Conservation (phyloP, 2,113 vertebrate genomes). For the Bolborhynchus lineola region DNA sequence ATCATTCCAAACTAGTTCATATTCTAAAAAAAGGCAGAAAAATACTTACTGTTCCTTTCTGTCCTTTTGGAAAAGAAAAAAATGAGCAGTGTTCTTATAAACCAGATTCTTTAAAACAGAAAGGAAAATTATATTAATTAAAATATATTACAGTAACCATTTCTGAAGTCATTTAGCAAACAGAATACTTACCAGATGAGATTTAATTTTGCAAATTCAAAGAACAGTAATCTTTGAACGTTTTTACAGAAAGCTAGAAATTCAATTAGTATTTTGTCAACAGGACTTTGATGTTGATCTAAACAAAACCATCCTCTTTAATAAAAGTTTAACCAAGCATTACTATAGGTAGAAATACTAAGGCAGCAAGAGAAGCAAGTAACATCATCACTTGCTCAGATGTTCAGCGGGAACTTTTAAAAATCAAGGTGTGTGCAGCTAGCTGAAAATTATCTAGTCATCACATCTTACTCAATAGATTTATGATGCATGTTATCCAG, state of each 20-base stretch:
- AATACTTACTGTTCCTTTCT: conserved; percentile 92
- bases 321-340: neutral
- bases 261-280: neutral
- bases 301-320: neutral
- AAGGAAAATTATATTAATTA: conserved; percentile 19
- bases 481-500: neutral
- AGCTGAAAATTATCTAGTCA: neutral
- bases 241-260: neutral
- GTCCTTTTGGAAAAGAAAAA: conserved; percentile 89
- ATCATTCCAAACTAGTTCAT: neutral
- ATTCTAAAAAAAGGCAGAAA: neutral
- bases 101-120: conserved; percentile 85
- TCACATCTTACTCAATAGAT: neutral
- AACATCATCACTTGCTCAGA: neutral
- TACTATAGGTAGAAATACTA: neutral
- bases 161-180: conserved; percentile 3
- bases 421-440: neutral
- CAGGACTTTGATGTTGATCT: neutral
- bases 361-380: neutral
- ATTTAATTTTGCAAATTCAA: neutral
- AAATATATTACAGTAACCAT: neutral
- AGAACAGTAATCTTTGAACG: neutral
- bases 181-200: neutral
- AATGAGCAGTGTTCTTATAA: conserved; percentile 89
- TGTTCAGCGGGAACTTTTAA: neutral